Percentiles rank a stretch among this genome's conserved stretches.
phyloP scores from a whole-genome alignment of 2,888 invertebrate species.

The Neria commutata region DNA sequence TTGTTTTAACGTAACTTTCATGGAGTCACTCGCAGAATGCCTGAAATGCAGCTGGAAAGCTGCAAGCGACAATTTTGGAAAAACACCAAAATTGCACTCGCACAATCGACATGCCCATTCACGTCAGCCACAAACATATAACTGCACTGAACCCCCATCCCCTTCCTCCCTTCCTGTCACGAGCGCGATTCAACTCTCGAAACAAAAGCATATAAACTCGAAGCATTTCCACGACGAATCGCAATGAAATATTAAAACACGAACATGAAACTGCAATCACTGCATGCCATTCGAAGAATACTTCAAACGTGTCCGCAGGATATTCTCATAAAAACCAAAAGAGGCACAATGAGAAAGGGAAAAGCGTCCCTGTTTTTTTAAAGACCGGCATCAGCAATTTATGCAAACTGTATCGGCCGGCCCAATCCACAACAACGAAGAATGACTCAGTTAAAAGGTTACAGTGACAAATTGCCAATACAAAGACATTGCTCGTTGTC shows the following conservation, averaged over 20 bases:
- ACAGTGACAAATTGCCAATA: too few species aligned
- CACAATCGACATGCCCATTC: background rate
- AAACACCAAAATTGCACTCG: conserved; percentile 5
- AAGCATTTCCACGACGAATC: background rate
- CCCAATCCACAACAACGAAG: too few species aligned
- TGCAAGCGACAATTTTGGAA: conserved; percentile 8
- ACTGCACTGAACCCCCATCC: background rate
- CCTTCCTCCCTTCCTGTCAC: too few species aligned
- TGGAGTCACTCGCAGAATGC: background rate
- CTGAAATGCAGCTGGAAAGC: background rate
- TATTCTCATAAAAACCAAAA: too few species aligned
- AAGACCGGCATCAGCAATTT: too few species aligned
- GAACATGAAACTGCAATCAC: background rate
- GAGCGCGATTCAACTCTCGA: background rate
- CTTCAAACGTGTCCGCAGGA: conserved; percentile 3
- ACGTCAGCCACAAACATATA: background rate
- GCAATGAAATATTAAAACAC: background rate
- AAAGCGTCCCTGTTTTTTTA: too few species aligned
- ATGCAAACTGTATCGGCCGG: too few species aligned
- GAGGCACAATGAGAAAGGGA: too few species aligned
- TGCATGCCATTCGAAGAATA: background rate
- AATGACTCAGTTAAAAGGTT: too few species aligned
- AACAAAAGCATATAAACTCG: conserved; percentile 16
- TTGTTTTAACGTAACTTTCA: conserved; percentile 3
- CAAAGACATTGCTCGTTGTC: too few species aligned